phyloP scores from a whole-genome alignment of 2,888 invertebrate genomes.

The Lithophane socia region DNA sequence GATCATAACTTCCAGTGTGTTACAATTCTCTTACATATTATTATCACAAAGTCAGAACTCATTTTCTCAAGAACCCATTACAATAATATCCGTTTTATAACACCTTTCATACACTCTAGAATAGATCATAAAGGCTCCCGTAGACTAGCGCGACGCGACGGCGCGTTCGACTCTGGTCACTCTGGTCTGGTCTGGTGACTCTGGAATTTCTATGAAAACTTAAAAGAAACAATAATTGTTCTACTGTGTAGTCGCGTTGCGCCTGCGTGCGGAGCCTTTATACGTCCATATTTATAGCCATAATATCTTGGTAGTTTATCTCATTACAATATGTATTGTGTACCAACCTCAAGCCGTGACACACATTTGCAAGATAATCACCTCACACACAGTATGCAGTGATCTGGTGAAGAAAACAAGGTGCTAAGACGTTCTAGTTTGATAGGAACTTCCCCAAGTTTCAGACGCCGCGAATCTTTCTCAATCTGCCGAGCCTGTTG shows the following conservation, averaged over 20 bases:
- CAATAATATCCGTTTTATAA: constrained; percentile 8
- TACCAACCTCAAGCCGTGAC: constrained; percentile 41
- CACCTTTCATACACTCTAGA: constrained; percentile 4
- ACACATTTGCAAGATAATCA: constrained; percentile 55
- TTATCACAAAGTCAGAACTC: not conserved
- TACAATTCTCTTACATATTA: not conserved
- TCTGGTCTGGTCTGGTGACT: too few species aligned
- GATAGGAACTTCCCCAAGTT: constrained; percentile 1
- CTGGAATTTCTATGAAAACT: too few species aligned
- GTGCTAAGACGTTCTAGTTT: not conserved
- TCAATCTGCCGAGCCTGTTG: too few species aligned
- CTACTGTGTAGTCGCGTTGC: too few species aligned
- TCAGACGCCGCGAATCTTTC: not conserved
- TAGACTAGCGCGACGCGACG: too few species aligned
- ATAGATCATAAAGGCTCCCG: not conserved
- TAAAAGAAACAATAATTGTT: too few species aligned
- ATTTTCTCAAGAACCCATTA: not conserved
- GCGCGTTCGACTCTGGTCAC: too few species aligned
- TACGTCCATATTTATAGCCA: not conserved
- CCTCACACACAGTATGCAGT: not conserved
- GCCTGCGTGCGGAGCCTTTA: too few species aligned
- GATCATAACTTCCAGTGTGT: not conserved
- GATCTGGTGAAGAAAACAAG: constrained; percentile 13
- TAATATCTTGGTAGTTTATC: constrained; percentile 34
- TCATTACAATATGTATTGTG: constrained; percentile 41